Base-by-base conservation (phyloP, 2,113 vertebrate species). In the Lathamus discolor region DNA sequence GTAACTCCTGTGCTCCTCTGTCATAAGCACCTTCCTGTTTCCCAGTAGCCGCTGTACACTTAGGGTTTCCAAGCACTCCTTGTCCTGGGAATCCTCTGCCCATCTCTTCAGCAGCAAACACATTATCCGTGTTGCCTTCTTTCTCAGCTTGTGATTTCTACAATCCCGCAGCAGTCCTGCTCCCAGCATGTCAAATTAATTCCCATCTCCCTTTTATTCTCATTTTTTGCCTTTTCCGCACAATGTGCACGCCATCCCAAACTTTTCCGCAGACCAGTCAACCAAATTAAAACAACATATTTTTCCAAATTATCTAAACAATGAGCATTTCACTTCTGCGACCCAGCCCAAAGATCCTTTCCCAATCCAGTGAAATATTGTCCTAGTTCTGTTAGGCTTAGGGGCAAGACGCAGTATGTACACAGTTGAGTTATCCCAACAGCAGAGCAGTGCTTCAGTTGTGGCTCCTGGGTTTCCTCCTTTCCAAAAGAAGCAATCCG, bases 401-500 rank as follows among this genome's bases (percentile, higher is more conserved):
- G 83, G 61, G 74, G 91, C 83, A 83, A 39, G 17, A 16, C 6
- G 1, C 55, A 41, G 79, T 3, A 5, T 35, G 24, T 35, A 59
- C 20, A n/a, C 24, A 52, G 51, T 2, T 48, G 83, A 91, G 93
- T 44, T 89, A 76, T 75, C 91, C 88, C 80, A 82, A 44, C 77
- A 86, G 83, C 88, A 88, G 61, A 86, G 76, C 66, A 66, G 57
- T 23, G 49, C 90, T 90, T 92, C 63, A 77, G 83, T 76, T 91
- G 96, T 93, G 95, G 95, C 92, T 94, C 80, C 76, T 66, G 88
- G 86, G 92, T 89, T 86, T 93, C 86, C 86, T 93, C 80, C 86
- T 39, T 84, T 92, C 92, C 95, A 91, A 84, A 57, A 82, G 93
- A 52, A 95, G 92, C 95, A 92, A 62, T 89, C 72, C 55, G 0